Conservation (phyloP, 2,888 invertebrate species). For the Odiellus spinosus region DNA sequence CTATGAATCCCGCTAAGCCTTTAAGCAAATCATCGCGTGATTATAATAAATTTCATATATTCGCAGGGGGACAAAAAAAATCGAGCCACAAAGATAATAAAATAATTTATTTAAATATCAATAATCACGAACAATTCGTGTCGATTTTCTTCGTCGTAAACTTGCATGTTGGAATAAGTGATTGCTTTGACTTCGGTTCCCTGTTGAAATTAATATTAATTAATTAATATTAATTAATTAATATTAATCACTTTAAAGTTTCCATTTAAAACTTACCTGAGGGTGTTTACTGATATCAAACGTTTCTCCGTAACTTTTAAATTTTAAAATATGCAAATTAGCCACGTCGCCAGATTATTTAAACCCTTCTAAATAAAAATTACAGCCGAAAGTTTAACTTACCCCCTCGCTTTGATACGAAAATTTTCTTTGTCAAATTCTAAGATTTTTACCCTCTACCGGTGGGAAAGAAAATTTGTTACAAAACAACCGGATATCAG, state of each 20-base stretch:
- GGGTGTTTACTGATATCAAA: slow-evolving; percentile 85
- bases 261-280: slow-evolving; percentile 33
- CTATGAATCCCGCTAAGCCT: too few relatives aligned
- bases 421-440: slow-evolving; percentile 71
- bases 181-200: slow-evolving; percentile 98
- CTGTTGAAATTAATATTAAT: slow-evolving; percentile 30
- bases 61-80: too few relatives aligned
- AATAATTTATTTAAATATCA: slow-evolving; percentile 53
- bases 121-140: slow-evolving; percentile 92
- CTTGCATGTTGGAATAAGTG: slow-evolving; percentile 97
- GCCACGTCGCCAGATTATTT: too few relatives aligned
- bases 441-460: slow-evolving; percentile 67
- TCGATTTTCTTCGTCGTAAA: slow-evolving; percentile 44
- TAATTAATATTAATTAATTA: neutral
- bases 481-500: too few relatives aligned
- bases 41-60: too few relatives aligned
- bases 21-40: too few relatives aligned
- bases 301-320: slow-evolving; percentile 73
- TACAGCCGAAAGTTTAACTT: slow-evolving; percentile 18
- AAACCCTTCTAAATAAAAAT: neutral
- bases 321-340: too few relatives aligned
- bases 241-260: neutral
- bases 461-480: too few relatives aligned
- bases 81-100: too few relatives aligned
- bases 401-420: slow-evolving; percentile 49